Percentiles rank a stretch among this genome's conserved stretches.
Conservation (phyloP, 1,140 invertebrate genomes). For the Drosophila santomea region DNA sequence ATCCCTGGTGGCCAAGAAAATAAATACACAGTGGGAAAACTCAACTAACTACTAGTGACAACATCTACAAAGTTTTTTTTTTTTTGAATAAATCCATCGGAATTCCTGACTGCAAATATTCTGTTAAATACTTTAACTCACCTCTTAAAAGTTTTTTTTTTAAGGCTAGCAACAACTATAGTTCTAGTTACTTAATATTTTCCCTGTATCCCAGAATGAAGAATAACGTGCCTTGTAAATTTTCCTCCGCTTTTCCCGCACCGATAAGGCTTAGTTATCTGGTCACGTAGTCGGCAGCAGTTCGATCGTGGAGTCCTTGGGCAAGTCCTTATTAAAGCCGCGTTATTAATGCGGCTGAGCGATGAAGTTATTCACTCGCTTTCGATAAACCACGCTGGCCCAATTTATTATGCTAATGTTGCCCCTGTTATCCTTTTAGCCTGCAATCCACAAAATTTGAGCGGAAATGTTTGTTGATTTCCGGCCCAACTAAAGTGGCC, state of each 20-base stretch:
- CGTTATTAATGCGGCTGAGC: constrained; percentile 68
- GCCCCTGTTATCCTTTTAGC: constrained; percentile 3
- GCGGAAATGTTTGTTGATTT: constrained; percentile 52
- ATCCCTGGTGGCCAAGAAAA: constrained; percentile 15
- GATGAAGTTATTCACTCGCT: constrained; percentile 63
- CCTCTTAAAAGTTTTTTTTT: no score
- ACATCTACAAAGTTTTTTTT: no score
- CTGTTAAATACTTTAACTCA: no score
- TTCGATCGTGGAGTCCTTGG: constrained; percentile 23
- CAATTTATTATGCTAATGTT: constrained; percentile 69
- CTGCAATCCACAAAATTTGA: constrained; percentile 11
- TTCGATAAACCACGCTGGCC: constrained; percentile 27
- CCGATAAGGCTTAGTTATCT: constrained; percentile 60
- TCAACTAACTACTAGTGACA: no score
- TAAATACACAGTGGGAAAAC: not conserved
- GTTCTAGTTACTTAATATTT: not conserved
- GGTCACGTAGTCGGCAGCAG: constrained; percentile 61
- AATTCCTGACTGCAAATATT: no score
- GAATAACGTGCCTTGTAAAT: constrained; percentile 30
- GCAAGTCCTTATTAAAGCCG: constrained; percentile 48
- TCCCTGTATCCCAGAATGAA: constrained; percentile 6
- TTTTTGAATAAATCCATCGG: no score
- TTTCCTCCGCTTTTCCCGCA: not conserved
- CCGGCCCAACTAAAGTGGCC: constrained; percentile 21
- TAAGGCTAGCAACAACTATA: no score